Evolutionary conservation across 2,113 vertebrate genomes (phyloP).

Genomic region (Oceanodroma tethys): DNA sequence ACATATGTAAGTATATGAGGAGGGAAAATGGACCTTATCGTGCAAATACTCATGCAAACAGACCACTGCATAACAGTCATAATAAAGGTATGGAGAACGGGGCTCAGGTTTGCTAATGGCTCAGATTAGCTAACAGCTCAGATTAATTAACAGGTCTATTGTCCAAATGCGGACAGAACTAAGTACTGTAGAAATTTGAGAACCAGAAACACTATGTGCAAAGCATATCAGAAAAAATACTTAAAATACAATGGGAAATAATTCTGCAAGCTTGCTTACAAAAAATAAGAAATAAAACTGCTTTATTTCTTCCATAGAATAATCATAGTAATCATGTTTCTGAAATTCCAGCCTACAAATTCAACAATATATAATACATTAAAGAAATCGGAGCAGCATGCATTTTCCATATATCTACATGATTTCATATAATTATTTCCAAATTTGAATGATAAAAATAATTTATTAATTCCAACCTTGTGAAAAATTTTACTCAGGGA

Average conservation of each 20-base stretch:
- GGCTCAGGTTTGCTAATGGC: not conserved
- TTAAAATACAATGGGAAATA: not conserved
- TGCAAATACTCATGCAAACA: not conserved
- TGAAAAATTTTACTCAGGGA: not conserved
- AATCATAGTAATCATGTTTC: not conserved
- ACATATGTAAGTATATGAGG: not conserved
- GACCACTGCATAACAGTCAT: not conserved
- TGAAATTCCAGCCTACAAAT: not conserved
- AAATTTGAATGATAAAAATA: not conserved
- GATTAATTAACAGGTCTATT: not conserved
- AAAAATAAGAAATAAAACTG: not conserved
- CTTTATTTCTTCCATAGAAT: not conserved
- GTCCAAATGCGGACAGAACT: not conserved
- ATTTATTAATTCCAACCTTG: not conserved
- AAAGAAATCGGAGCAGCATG: not conserved
- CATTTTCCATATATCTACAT: not conserved
- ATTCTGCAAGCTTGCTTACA: not conserved
- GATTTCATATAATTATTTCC: not conserved
- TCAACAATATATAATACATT: not conserved
- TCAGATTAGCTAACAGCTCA: not conserved
- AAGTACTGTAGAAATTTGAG: not conserved
- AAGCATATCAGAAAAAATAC: not conserved
- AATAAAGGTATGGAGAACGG: not conserved
- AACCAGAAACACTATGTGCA: not conserved
- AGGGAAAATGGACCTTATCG: not conserved